Conservation (phyloP, 1,140 invertebrate genomes). For the Phymastichus coffea region DNA sequence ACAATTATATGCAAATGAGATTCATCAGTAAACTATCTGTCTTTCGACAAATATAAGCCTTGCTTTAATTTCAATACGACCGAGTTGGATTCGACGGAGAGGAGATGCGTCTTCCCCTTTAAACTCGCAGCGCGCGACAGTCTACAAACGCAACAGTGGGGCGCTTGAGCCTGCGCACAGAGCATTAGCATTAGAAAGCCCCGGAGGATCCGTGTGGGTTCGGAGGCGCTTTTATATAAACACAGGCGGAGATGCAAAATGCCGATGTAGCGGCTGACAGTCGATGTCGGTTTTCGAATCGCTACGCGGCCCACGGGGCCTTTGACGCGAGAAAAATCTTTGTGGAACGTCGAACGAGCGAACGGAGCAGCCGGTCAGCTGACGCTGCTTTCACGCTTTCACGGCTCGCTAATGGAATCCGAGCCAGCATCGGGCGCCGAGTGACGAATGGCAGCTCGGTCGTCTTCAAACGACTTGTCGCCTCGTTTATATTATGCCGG, state of each 20-base stretch:
- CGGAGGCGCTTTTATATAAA: neutral
- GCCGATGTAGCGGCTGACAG: too few relatives aligned
- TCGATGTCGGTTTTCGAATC: neutral
- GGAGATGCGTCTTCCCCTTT: too few relatives aligned
- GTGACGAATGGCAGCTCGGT: too few relatives aligned
- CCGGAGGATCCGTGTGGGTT: too few relatives aligned
- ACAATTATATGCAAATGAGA: too few relatives aligned
- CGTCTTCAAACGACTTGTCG: neutral
- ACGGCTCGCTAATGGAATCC: conserved; percentile 8
- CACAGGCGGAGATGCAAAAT: neutral
- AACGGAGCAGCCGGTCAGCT: neutral
- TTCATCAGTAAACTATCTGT: too few relatives aligned
- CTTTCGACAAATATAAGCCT: too few relatives aligned
- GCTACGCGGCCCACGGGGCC: neutral
- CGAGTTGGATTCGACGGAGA: too few relatives aligned
- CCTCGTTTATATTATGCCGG: neutral
- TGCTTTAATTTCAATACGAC: too few relatives aligned
- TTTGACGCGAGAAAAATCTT: neutral
- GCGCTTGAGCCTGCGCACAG: neutral
- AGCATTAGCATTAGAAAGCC: conserved; percentile 7
- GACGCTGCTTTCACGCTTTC: conserved; percentile 1
- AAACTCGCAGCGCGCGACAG: too few relatives aligned
- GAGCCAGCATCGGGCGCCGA: too few relatives aligned
- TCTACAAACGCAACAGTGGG: neutral
- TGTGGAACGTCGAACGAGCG: neutral